These are phyloP conservation scores for Tiaroga cobitis DNA, from an alignment of 2,797 vertebrate genomes.

Conservation along the genomic window DNA sequence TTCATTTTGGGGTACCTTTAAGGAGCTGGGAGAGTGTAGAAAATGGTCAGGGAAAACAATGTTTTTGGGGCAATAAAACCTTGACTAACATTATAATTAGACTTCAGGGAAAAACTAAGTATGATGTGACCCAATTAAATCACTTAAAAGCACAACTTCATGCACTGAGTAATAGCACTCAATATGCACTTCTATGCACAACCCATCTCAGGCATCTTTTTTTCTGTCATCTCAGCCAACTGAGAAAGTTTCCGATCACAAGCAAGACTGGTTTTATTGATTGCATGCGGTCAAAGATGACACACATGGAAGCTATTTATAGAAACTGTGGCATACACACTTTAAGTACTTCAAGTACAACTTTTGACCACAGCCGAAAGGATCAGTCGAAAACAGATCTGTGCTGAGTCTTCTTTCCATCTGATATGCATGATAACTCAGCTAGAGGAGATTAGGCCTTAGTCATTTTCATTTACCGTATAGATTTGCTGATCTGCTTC, in stretches of 20 bases:
- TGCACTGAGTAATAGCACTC: background rate
- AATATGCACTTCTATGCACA: background rate
- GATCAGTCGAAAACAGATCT: constrained; percentile 32
- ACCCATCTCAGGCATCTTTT: background rate
- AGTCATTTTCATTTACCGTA: background rate
- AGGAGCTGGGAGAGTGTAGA: background rate
- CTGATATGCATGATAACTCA: background rate
- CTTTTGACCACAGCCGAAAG: background rate
- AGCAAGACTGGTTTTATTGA: constrained; percentile 9
- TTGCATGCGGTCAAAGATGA: constrained; percentile 44
- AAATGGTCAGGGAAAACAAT: background rate
- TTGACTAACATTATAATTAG: background rate
- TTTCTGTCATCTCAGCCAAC: background rate
- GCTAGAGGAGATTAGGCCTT: background rate
- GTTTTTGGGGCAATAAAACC: background rate
- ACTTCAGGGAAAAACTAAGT: background rate
- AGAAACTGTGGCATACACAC: constrained; percentile 41
- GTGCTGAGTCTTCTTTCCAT: constrained; percentile 44
- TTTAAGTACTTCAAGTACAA: background rate
- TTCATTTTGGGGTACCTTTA: background rate
- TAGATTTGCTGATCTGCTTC: background rate
- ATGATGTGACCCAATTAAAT: constrained; percentile 12
- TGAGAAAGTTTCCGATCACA: constrained; percentile 51
- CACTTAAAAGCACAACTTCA: background rate
- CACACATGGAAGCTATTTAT: constrained; percentile 54